These are phyloP conservation scores for Macquaria ambigua DNA, from an alignment of 2,113 vertebrate species.

Conservation along the genomic window DNA sequence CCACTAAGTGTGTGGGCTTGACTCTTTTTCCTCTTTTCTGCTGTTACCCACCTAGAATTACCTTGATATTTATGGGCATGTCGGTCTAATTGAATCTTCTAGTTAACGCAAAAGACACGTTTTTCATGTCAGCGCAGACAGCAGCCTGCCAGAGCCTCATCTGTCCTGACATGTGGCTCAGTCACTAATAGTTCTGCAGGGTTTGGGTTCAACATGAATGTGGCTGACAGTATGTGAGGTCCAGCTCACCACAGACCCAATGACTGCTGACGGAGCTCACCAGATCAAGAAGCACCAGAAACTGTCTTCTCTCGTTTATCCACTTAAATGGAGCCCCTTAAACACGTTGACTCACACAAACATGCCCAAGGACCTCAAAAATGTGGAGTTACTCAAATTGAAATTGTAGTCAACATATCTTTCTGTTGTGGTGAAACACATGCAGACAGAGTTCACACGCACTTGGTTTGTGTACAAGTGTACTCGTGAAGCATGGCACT, in stretches of 20 bases:
- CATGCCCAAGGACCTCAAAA: conserved; percentile 16
- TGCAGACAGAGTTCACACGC: conserved; percentile 18
- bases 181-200: conserved; percentile 1
- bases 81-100: neutral
- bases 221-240: conserved; percentile 66
- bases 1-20: conserved; percentile 55
- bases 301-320: conserved; percentile 28
- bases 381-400: conserved; percentile 22
- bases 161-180: conserved; percentile 3
- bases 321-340: conserved; percentile 45
- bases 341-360: conserved; percentile 56
- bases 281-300: conserved; percentile 48
- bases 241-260: conserved; percentile 37
- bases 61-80: conserved; percentile 9
- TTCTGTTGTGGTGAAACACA: conserved; percentile 44
- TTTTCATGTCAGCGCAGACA: conserved; percentile 9
- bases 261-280: conserved; percentile 35
- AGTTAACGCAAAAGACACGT: neutral
- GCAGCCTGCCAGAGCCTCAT: conserved; percentile 26
- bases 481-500: neutral
- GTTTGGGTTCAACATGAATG: conserved; percentile 43
- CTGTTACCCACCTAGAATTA: conserved; percentile 18
- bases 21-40: neutral
- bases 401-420: conserved; percentile 11
- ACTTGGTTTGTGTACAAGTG: conserved; percentile 5